These are phyloP conservation scores for Emydocephalus ijimae DNA, from an alignment of 2,113 vertebrate genomes.

Conservation along the genomic window DNA sequence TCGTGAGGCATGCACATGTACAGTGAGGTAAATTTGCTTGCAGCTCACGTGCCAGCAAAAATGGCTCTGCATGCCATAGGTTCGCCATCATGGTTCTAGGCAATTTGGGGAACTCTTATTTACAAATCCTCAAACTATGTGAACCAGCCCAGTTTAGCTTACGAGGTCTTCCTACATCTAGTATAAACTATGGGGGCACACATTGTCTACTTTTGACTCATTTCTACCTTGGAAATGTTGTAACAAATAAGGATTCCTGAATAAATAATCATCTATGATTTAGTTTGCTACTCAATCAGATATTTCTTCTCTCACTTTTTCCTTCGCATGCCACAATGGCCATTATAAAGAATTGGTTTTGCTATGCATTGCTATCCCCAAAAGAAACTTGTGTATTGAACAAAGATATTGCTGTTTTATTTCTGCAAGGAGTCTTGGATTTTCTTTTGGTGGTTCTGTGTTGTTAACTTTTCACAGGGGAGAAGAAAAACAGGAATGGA, in stretches of 20 bases:
- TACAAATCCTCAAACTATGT: background rate
- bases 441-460: background rate
- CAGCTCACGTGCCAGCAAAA: no score
- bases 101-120: background rate
- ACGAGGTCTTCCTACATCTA: background rate
- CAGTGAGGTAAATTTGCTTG: no score
- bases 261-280: background rate
- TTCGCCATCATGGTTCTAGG: no score
- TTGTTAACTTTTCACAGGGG: background rate
- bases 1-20: no score
- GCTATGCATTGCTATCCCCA: background rate
- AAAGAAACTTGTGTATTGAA: background rate
- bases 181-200: background rate
- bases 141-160: background rate
- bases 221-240: background rate
- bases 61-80: no score
- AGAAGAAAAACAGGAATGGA: background rate
- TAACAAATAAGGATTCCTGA: background rate
- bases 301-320: background rate
- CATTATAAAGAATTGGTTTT: background rate
- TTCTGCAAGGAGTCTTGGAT: background rate
- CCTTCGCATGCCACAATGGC: background rate
- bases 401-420: background rate
- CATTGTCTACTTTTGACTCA: background rate
- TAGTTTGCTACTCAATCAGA: background rate